Base-by-base conservation (phyloP, 2,113 vertebrate genomes). In the Maccullochella peelii region DNA sequence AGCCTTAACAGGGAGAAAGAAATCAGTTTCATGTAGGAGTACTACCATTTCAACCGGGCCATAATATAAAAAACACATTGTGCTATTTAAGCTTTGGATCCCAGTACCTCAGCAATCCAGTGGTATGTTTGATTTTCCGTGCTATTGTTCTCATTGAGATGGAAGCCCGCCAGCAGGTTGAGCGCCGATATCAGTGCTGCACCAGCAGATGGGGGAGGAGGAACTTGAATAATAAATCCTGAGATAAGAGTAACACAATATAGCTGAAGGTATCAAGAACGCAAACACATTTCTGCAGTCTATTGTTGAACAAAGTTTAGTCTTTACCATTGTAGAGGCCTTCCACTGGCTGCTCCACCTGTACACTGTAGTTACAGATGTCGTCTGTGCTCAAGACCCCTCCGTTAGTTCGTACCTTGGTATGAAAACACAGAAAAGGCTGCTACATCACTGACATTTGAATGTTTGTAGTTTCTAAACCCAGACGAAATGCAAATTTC, bases 321-420 rank as follows among this genome's bases (percentile, higher is more conserved):
- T 47, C 0, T 33, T 92, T 78, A 98, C 97, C 97, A 93, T 86
- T 94, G 82, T 96, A 97, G 20, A 93, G 65, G 14, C 95, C 95
- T 91, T 96, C 94, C 83, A 97, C 36, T 0, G 97, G 97, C 42
- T 94, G 90, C 86, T 96, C 93, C 65, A 95, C 91, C 2, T 92
- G 84, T 33, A 83, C 95, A 0, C 92, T 97, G 89, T 97, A 97
- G 86, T 96, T 97, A 85, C 84, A 94, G 89, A 97, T 96, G 87
- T 98, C 97, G 18, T 96, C 96, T 84, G 95, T 95, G 59, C 90
- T 95, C 67, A 98, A 83, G 81, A 97, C 94, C 16, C 97, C 97
- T 77, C 97, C 97, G 0, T 95, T 93, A 12, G 8, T 93, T 79
- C 68, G 95, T 57, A 94, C 96, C 97, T 97, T 89, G 47, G 20